Evolutionary conservation across 1,140 invertebrate genomes (phyloP).

Genomic region (Drosophila parvula): DNA sequence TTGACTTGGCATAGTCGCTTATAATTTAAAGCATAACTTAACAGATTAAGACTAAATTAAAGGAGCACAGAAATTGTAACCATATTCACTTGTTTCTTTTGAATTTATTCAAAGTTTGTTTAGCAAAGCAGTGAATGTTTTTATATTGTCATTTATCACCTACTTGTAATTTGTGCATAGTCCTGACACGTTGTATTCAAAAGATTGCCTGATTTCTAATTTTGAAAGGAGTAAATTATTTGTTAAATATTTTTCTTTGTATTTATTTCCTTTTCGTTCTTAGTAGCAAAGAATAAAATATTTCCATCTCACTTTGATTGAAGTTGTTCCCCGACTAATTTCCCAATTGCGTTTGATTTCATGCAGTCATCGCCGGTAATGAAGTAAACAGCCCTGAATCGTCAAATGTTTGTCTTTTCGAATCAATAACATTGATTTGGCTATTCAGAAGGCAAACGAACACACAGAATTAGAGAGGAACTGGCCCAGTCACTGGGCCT

Average conservation of each 20-base stretch:
- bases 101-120: background rate
- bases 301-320: background rate
- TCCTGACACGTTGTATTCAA: background rate
- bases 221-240: background rate
- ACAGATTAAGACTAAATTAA: background rate
- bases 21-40: too few species aligned
- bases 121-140: background rate
- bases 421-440: conserved; percentile 48
- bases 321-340: background rate
- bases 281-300: background rate
- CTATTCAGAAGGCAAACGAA: conserved; percentile 18
- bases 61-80: background rate
- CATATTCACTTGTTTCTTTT: background rate
- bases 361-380: conserved; percentile 14
- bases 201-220: background rate
- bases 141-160: background rate
- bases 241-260: background rate
- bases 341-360: conserved; percentile 23
- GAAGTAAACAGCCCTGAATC: conserved; percentile 33
- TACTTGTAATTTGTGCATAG: background rate
- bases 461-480: conserved; percentile 10
- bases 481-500: conserved; percentile 8
- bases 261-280: background rate
- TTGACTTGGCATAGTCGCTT: too few species aligned
- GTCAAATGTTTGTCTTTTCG: conserved; percentile 29